These are phyloP conservation scores for Alectura lathami DNA, from an alignment of 2,113 vertebrate genomes.

Conservation along the genomic window DNA sequence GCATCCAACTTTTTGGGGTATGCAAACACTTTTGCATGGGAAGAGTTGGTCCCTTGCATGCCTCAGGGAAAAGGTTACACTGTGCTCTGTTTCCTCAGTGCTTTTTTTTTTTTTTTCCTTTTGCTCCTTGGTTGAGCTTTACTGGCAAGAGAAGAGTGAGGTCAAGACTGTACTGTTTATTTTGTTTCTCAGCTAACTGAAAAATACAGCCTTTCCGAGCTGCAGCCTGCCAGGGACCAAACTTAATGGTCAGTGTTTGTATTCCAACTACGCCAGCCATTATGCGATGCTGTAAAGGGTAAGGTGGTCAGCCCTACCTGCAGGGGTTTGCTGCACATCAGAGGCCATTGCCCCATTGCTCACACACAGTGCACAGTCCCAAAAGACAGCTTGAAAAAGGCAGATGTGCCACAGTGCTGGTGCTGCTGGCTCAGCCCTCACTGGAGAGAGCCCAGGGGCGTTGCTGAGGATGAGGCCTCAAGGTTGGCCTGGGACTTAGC, in stretches of 20 bases:
- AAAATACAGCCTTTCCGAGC: not conserved
- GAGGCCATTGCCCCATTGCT: not conserved
- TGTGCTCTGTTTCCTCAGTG: not conserved
- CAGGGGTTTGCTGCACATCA: not conserved
- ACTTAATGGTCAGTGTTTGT: not conserved
- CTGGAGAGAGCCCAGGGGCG: not conserved
- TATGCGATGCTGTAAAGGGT: accelerated
- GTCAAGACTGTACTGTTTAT: not conserved
- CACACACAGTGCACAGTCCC: accelerated
- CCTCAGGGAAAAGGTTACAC: not conserved
- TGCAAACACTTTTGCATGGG: not conserved
- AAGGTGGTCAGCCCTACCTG: not conserved
- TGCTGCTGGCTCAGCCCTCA: not conserved
- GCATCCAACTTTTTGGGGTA: not conserved
- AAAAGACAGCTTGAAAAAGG: not conserved
- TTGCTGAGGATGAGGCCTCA: not conserved
- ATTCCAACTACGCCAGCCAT: not conserved
- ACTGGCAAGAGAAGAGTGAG: not conserved
- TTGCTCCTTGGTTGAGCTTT: not conserved
- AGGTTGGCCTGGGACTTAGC: not conserved
- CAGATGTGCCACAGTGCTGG: not conserved
- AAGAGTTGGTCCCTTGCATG: not conserved
- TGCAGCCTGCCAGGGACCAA: not conserved
- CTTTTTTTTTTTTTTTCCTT: not conserved
- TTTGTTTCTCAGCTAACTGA: slow-evolving; percentile 4